phyloP scores from a whole-genome alignment of 2,797 vertebrate genomes.

The Oceanodroma leucorhoa region DNA sequence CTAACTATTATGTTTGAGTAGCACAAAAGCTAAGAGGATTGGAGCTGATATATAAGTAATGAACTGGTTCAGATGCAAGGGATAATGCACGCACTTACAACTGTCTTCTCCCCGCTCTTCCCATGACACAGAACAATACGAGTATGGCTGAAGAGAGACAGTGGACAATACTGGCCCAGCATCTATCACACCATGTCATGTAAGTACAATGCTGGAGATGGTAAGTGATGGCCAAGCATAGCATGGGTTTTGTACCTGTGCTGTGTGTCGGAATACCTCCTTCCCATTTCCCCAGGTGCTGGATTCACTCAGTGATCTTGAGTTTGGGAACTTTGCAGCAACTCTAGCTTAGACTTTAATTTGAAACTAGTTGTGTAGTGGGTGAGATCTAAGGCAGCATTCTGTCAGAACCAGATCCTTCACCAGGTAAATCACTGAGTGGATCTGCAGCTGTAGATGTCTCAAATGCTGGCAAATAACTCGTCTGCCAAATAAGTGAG shows the following conservation, averaged over 20 bases:
- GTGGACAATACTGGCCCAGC: slow-evolving; percentile 97
- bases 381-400: background rate
- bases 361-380: background rate
- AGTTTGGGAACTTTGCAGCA: background rate
- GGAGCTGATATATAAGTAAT: background rate
- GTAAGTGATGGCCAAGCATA: background rate
- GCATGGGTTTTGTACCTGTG: background rate
- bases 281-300: background rate
- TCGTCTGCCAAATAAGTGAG: background rate
- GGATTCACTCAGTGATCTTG: background rate
- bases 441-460: background rate
- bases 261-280: background rate
- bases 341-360: background rate
- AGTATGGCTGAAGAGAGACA: slow-evolving; percentile 97
- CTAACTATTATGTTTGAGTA: background rate
- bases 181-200: slow-evolving; percentile 96
- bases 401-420: background rate
- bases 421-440: background rate
- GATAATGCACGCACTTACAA: background rate
- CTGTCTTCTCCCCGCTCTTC: background rate
- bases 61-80: background rate
- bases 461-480: background rate
- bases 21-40: background rate
- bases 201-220: slow-evolving; percentile 74
- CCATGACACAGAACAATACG: slow-evolving; percentile 84